Conservation (phyloP, 2,113 vertebrate genomes). For the Nannospalax galili region DNA sequence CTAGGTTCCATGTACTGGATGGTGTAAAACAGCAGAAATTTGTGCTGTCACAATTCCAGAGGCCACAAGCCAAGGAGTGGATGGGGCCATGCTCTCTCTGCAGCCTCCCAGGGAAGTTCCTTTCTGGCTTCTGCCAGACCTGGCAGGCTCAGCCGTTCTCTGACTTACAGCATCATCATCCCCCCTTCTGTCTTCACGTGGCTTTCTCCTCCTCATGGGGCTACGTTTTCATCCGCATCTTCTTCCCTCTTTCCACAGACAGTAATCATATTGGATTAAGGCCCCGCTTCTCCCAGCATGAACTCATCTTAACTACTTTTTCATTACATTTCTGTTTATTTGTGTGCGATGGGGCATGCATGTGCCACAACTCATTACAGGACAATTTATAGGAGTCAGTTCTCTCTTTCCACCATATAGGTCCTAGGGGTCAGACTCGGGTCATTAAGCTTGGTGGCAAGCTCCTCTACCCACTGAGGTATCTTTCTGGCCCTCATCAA, state of each 20-base stretch:
- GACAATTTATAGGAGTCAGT: background rate
- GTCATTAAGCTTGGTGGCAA: background rate
- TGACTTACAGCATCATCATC: background rate
- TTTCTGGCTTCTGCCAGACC: background rate
- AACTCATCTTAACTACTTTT: background rate
- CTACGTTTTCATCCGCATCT: background rate
- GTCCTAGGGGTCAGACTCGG: background rate
- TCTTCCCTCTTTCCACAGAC: background rate
- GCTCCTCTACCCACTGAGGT: background rate
- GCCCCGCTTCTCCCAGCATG: background rate
- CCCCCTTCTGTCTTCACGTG: background rate
- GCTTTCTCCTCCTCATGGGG: background rate
- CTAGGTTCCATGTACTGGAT: background rate
- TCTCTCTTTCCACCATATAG: background rate
- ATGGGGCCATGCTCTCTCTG: background rate
- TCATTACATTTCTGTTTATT: no score
- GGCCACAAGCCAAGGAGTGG: no score
- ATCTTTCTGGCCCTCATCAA: background rate
- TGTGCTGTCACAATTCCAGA: background rate
- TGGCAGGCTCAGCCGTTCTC: no score
- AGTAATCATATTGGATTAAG: background rate
- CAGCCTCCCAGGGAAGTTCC: background rate
- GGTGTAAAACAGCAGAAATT: background rate
- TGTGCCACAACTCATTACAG: background rate
- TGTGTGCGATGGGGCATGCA: background rate